These are phyloP conservation scores for Emmelina monodactyla DNA, from an alignment of 2,888 invertebrate genomes.

Conservation along the genomic window DNA sequence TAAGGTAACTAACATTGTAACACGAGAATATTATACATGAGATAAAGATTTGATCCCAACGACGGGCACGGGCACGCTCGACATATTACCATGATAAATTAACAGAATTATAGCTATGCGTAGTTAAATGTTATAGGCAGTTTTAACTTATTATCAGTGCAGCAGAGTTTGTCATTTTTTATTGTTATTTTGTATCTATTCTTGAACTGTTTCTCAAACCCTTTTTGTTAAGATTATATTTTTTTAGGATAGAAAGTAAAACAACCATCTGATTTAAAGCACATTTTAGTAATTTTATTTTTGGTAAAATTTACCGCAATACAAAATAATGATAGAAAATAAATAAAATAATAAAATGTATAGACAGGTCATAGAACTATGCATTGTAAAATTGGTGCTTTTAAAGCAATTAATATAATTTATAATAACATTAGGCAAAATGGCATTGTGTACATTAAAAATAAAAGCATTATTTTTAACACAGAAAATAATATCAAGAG, in stretches of 20 bases:
- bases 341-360: slow-evolving; percentile 66
- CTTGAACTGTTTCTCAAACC: neutral
- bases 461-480: slow-evolving; percentile 61
- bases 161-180: too few relatives aligned
- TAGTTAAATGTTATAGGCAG: too few relatives aligned
- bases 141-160: too few relatives aligned
- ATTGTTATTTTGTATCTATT: too few relatives aligned
- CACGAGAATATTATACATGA: too few relatives aligned
- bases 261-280: slow-evolving; percentile 33
- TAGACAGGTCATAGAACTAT: slow-evolving; percentile 65
- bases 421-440: slow-evolving; percentile 67
- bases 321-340: slow-evolving; percentile 65
- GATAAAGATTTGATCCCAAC: too few relatives aligned
- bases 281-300: slow-evolving; percentile 67
- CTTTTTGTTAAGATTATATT: too few relatives aligned
- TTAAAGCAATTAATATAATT: slow-evolving; percentile 66
- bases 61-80: too few relatives aligned
- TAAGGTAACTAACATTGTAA: too few relatives aligned
- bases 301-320: slow-evolving; percentile 66
- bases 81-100: too few relatives aligned
- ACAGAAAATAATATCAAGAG: slow-evolving; percentile 60
- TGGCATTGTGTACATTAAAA: slow-evolving; percentile 65
- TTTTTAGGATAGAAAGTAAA: neutral
- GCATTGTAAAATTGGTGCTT: slow-evolving; percentile 66
- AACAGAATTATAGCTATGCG: too few relatives aligned